Evolutionary conservation across 2,797 vertebrate species (phyloP).

Genomic region (Chaunax sp.): DNA sequence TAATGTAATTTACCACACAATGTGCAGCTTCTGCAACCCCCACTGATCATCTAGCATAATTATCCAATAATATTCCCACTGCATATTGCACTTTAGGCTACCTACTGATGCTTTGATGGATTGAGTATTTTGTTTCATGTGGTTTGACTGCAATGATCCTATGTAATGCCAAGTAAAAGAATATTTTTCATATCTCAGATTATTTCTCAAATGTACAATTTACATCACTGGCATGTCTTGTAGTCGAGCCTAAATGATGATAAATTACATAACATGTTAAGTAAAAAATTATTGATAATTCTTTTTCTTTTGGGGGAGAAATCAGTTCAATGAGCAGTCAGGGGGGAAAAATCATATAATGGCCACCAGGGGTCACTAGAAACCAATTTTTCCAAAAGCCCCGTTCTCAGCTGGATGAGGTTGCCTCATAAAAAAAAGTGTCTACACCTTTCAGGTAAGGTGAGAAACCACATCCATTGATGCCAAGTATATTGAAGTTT

Average conservation of each 20-base stretch:
- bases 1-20: not conserved
- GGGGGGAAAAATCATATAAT: not conserved
- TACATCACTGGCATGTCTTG: not conserved
- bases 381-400: conserved; percentile 9
- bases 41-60: not conserved
- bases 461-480: not conserved
- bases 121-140: not conserved
- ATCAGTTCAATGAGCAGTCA: not conserved
- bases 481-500: not conserved
- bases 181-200: no score
- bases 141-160: not conserved
- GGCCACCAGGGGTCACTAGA: conserved; percentile 67
- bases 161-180: not conserved
- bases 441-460: conserved; percentile 29
- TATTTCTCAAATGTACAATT: not conserved
- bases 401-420: conserved; percentile 14
- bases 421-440: conserved; percentile 16
- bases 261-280: no score
- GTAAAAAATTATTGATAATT: not conserved
- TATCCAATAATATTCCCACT: not conserved
- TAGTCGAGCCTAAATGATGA: no score
- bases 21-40: not conserved
- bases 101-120: not conserved
- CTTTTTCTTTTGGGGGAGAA: not conserved
- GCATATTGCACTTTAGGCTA: not conserved